Evolutionary conservation across 2,113 vertebrate species (phyloP).

Genomic region (Oncorhynchus tshawytscha): DNA sequence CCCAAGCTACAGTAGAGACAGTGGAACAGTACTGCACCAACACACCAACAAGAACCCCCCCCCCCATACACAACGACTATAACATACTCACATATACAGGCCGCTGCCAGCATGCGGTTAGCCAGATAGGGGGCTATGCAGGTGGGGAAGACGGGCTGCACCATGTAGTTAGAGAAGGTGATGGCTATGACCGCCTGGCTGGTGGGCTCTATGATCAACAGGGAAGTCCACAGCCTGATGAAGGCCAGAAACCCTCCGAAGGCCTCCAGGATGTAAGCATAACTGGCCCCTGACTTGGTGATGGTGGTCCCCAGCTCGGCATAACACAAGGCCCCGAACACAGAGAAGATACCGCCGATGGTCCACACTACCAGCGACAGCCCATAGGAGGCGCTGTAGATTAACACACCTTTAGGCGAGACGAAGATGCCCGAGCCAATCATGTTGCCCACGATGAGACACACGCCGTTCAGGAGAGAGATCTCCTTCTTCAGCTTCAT

Average conservation of each 20-base stretch:
- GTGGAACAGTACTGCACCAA: background rate
- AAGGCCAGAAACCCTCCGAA: conserved; percentile 86
- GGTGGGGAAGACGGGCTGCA: conserved; percentile 87
- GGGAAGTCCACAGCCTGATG: conserved; percentile 88
- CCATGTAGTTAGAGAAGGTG: conserved; percentile 92
- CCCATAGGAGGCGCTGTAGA: conserved; percentile 86
- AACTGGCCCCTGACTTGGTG: conserved; percentile 90
- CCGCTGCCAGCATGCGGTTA: conserved; percentile 82
- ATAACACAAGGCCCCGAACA: conserved; percentile 90
- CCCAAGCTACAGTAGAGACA: background rate
- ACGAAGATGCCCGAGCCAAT: conserved; percentile 93
- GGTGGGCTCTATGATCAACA: conserved; percentile 91
- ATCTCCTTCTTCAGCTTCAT: conserved; percentile 91
- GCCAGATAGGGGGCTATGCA: conserved; percentile 82
- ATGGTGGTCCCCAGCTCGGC: conserved; percentile 92
- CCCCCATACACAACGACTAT: conserved; percentile 10
- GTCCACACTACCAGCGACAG: conserved; percentile 87
- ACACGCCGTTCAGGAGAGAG: conserved; percentile 86
- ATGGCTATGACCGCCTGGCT: conserved; percentile 91
- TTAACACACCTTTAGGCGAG: conserved; percentile 89
- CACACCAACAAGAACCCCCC: conserved; percentile 18
- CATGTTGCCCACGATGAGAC: conserved; percentile 94
- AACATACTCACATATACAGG: conserved; percentile 84
- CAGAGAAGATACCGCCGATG: conserved; percentile 84
- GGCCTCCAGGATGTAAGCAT: conserved; percentile 91